These are phyloP conservation scores for Sander vitreus DNA, from an alignment of 2,113 vertebrate species.

Conservation along the genomic window DNA sequence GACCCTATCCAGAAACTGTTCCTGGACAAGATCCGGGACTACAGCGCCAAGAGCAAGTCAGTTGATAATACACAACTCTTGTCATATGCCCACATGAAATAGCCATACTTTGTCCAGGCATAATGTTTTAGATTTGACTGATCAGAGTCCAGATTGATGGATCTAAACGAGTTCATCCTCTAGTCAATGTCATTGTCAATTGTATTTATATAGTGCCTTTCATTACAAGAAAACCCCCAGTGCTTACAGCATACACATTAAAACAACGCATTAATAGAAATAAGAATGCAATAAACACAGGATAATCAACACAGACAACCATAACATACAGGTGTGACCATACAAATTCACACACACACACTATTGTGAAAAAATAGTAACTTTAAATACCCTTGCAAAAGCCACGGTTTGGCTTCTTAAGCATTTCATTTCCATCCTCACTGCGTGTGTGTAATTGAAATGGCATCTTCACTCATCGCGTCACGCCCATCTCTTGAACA, in stretches of 20 bases:
- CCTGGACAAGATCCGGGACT: constrained; percentile 96
- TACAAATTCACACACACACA: no score
- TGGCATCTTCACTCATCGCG: neutral
- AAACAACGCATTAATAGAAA: no score
- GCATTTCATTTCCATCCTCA: neutral
- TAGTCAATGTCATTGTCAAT: no score
- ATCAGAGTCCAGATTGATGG: neutral
- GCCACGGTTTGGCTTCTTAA: no score
- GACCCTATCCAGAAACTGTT: constrained; percentile 97
- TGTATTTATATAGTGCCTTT: no score
- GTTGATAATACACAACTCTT: constrained; percentile 44
- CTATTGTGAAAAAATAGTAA: neutral
- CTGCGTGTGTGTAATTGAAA: neutral
- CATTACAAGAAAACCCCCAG: no score
- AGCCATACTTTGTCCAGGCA: neutral
- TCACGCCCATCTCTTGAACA: neutral
- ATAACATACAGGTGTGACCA: no score
- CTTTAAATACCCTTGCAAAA: neutral
- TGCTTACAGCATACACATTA: no score
- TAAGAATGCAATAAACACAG: no score
- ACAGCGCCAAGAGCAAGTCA: constrained; percentile 93
- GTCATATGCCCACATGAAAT: neutral
- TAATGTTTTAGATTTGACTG: neutral
- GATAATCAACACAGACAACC: no score
- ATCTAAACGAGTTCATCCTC: no score